phyloP scores from a whole-genome alignment of 1,140 invertebrate genomes.

The Drosophila repletoides region DNA sequence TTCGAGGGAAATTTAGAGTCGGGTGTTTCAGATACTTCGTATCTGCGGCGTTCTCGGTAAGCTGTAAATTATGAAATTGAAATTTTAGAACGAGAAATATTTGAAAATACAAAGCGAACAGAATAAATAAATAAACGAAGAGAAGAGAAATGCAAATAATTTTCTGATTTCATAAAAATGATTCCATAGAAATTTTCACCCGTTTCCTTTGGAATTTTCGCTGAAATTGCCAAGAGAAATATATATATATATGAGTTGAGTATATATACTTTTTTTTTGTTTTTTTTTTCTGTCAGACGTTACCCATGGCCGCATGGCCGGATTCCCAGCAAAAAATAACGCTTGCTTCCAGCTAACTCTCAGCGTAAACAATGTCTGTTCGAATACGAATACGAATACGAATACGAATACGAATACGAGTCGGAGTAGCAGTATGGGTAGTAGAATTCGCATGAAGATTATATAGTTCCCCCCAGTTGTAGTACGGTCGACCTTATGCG shows the following conservation, averaged over 20 bases:
- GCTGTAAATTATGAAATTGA: conserved; percentile 37
- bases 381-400: background rate
- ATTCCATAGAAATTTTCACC: conserved; percentile 27
- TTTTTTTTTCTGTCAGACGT: conserved; percentile 24
- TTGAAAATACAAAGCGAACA: background rate
- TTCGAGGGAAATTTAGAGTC: too few species aligned
- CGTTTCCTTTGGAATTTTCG: conserved; percentile 25
- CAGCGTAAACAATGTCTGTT: conserved; percentile 4
- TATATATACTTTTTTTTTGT: conserved; percentile 6
- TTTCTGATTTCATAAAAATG: conserved; percentile 9
- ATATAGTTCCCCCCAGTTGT: conserved; percentile 39
- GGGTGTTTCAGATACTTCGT: too few species aligned
- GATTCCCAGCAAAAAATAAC: conserved; percentile 28
- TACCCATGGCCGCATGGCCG: conserved; percentile 40
- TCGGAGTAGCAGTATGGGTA: too few species aligned
- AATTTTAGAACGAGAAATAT: conserved; percentile 8
- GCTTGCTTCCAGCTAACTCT: conserved; percentile 27
- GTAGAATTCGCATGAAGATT: too few species aligned
- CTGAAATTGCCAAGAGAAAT: conserved; percentile 26
- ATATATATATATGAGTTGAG: too few species aligned
- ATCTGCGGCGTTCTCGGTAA: conserved; percentile 9
- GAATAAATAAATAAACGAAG: conserved; percentile 16
- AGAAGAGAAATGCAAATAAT: background rate
- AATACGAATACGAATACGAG: too few species aligned
- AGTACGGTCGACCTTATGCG: conserved; percentile 65